phyloP scores from a whole-genome alignment of 2,113 vertebrate species.

The Ochotona princeps region DNA sequence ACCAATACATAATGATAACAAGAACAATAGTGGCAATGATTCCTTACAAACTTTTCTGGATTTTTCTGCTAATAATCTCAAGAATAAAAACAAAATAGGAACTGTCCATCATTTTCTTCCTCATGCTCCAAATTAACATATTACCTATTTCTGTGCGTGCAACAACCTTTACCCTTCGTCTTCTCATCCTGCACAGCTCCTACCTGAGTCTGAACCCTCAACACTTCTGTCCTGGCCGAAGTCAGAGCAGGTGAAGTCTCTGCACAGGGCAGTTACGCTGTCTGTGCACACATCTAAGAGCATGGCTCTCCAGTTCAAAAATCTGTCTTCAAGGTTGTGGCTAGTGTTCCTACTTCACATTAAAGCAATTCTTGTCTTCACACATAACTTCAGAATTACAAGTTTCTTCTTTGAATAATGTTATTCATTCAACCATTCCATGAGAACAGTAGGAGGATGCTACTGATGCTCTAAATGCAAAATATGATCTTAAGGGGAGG shows the following conservation, averaged over 20 bases:
- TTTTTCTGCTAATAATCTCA: neutral
- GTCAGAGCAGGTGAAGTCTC: no score
- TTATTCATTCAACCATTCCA: neutral
- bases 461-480: neutral
- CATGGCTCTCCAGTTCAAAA: neutral
- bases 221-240: neutral
- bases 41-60: neutral
- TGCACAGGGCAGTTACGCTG: neutral
- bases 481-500: neutral
- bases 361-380: neutral
- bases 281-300: neutral
- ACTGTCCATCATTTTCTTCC: neutral
- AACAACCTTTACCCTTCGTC: neutral
- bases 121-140: neutral
- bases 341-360: neutral
- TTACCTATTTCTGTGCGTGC: neutral
- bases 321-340: neutral
- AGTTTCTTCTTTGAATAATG: neutral
- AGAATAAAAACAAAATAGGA: neutral
- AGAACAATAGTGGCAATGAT: neutral
- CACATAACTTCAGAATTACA: slow-evolving; percentile 19
- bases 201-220: neutral
- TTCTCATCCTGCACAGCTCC: neutral
- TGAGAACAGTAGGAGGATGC: fast-evolving
- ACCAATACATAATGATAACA: neutral